A percentile compares a stretch with the other conserved stretches of the same genome.
Evolutionary conservation across 2,797 vertebrate species (phyloP).

Genomic region (Chiroxiphia lanceolata): DNA sequence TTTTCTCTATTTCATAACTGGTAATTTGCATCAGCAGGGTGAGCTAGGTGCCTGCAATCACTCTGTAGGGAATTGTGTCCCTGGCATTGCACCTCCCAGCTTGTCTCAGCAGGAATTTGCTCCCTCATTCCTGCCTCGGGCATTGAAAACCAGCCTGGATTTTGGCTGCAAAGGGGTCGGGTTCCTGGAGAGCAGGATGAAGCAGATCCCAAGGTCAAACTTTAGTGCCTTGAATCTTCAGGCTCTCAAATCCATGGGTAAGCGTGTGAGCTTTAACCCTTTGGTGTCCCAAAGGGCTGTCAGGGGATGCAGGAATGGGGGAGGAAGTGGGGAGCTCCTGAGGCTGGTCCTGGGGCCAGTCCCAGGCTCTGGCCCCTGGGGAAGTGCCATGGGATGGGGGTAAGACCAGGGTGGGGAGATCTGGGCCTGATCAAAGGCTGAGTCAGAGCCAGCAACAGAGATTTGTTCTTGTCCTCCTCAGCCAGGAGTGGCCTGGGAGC

Average conservation of each 20-base stretch:
- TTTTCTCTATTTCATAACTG: neutral
- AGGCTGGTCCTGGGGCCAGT: neutral
- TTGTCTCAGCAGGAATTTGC: neutral
- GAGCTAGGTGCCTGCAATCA: neutral
- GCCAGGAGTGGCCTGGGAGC: neutral
- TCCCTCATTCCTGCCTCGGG: neutral
- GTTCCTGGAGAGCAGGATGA: neutral
- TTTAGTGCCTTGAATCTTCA: neutral
- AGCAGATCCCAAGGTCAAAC: rapidly evolving
- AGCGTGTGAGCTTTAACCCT: rapidly evolving
- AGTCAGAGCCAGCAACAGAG: neutral
- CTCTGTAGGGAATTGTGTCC: neutral
- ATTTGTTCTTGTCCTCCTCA: neutral
- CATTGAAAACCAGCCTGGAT: neutral
- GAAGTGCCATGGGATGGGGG: neutral
- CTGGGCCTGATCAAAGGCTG: neutral
- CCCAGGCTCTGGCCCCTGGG: neutral
- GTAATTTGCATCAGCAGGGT: neutral
- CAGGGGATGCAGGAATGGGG: rapidly evolving
- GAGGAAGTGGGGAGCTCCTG: neutral
- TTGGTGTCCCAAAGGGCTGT: neutral
- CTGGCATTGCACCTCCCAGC: neutral
- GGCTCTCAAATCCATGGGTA: neutral
- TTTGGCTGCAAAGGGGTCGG: neutral
- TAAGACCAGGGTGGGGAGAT: neutral